These are phyloP conservation scores for Hemibagrus guttatus DNA, from an alignment of 2,797 vertebrate genomes.

Conservation along the genomic window DNA sequence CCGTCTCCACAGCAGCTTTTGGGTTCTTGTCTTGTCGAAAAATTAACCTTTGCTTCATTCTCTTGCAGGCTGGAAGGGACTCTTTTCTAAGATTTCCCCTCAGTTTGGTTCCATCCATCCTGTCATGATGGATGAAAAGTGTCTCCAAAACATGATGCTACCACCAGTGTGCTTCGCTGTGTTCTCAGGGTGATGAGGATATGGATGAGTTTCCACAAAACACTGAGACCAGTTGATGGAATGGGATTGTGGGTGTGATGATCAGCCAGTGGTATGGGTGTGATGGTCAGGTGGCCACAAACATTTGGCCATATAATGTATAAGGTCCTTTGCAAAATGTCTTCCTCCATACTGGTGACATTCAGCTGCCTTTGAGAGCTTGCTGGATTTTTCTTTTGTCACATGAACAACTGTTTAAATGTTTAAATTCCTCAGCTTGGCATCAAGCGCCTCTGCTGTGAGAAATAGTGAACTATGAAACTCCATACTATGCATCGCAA, in stretches of 20 bases:
- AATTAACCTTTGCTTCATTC: too few species aligned
- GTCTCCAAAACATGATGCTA: neutral
- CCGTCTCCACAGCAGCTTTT: neutral
- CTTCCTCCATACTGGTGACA: too few species aligned
- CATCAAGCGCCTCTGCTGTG: neutral
- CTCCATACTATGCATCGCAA: neutral
- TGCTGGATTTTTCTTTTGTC: too few species aligned
- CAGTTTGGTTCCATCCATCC: neutral
- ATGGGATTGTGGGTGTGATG: too few species aligned
- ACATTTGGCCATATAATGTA: too few species aligned
- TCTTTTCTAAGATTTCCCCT: neutral
- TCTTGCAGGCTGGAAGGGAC: neutral
- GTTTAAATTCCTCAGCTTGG: neutral
- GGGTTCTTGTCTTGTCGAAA: neutral
- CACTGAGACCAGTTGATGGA: too few species aligned
- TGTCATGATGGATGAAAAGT: neutral
- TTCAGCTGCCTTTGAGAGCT: too few species aligned
- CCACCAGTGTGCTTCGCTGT: neutral
- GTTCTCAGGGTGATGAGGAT: neutral
- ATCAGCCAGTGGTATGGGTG: too few species aligned
- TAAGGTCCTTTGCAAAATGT: too few species aligned
- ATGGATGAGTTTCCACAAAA: neutral
- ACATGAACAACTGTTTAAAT: too few species aligned
- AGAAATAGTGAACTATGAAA: neutral
- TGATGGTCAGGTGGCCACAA: too few species aligned